These are phyloP conservation scores for Apeltes quadracus DNA, from an alignment of 2,113 vertebrate species.

Conservation along the genomic window DNA sequence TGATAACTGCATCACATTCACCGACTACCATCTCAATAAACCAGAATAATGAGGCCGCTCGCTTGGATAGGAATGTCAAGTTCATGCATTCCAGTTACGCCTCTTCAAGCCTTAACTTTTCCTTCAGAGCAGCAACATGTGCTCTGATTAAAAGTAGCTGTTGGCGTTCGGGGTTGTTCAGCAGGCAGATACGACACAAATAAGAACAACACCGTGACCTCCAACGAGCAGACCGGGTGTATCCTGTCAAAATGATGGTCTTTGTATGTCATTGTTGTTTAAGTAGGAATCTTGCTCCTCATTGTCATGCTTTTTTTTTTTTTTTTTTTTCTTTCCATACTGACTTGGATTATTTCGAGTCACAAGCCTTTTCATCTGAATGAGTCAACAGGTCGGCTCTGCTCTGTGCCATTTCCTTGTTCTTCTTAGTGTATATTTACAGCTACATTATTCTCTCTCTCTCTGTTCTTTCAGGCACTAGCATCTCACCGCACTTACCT, in stretches of 20 bases:
- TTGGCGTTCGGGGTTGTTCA: neutral
- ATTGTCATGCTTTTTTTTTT: neutral
- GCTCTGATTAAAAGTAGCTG: constrained; percentile 12
- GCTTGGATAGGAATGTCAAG: constrained; percentile 31
- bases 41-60: constrained; percentile 12
- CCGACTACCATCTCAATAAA: constrained; percentile 1
- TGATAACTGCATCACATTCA: constrained; percentile 1
- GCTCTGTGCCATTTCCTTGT: constrained; percentile 57
- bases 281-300: neutral
- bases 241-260: constrained; percentile 5
- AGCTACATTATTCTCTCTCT: constrained; percentile 46
- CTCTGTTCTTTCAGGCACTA: constrained; percentile 83
- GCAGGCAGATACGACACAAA: neutral
- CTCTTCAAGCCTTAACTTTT: constrained; percentile 11
- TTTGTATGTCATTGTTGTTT: constrained; percentile 14
- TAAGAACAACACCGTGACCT: too few relatives aligned
- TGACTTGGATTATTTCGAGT: constrained; percentile 37
- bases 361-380: constrained; percentile 44
- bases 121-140: constrained; percentile 17
- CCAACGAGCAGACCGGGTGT: neutral
- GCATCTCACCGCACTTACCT: constrained; percentile 92
- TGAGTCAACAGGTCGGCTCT: constrained; percentile 47
- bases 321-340: neutral
- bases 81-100: constrained; percentile 26
- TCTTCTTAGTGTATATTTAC: constrained; percentile 49